Evolutionary conservation across 2,113 vertebrate genomes (phyloP).

Genomic region (Rallus limicola): DNA sequence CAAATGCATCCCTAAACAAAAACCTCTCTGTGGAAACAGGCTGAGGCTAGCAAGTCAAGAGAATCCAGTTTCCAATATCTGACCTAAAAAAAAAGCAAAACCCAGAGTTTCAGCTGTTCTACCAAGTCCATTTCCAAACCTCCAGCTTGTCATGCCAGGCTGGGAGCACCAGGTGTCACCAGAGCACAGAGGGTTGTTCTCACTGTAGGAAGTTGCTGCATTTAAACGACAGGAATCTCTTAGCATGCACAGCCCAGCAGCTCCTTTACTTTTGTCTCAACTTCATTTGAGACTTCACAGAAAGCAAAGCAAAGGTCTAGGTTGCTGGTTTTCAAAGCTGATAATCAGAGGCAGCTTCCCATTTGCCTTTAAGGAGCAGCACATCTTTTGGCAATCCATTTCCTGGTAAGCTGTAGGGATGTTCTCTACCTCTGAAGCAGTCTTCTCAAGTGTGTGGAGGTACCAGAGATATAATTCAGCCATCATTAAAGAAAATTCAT

Average conservation of each 20-base stretch:
- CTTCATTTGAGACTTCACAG: neutral
- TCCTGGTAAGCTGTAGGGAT: neutral
- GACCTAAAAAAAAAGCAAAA: neutral
- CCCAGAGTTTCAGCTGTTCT: neutral
- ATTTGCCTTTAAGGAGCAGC: neutral
- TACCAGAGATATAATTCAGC: neutral
- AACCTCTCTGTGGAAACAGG: neutral
- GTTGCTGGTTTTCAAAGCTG: neutral
- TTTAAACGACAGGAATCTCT: neutral
- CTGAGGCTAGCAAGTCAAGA: neutral
- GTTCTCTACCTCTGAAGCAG: neutral
- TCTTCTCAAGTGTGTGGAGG: neutral
- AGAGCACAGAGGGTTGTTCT: neutral
- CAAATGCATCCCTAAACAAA: neutral
- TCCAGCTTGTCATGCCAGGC: neutral
- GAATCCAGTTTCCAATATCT: neutral
- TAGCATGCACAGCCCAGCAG: neutral
- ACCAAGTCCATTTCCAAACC: neutral
- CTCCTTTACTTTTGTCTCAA: neutral
- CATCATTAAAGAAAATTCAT: neutral
- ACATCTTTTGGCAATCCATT: neutral
- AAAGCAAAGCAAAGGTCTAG: neutral
- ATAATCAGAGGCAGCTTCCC: neutral
- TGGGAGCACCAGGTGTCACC: slow-evolving; percentile 50
- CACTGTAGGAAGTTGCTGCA: accelerated